Evolutionary conservation across 2,113 vertebrate genomes (phyloP).

Genomic region (Ptychochromis oligacanthus): DNA sequence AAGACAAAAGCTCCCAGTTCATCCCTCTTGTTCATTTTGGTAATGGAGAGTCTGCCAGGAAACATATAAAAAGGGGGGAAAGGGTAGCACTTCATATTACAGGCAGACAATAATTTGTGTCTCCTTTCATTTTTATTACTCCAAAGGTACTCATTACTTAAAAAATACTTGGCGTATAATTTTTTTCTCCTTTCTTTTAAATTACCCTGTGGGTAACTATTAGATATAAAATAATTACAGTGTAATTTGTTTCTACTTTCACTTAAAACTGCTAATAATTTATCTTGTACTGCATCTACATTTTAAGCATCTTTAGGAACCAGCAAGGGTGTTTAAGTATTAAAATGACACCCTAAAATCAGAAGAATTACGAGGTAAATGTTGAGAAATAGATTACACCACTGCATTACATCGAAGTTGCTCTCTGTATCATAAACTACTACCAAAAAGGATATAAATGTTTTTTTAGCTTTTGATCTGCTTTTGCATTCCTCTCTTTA

Average conservation of each 20-base stretch:
- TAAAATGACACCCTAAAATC: not conserved
- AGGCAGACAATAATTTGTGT: not conserved
- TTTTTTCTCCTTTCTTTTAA: too few relatives aligned
- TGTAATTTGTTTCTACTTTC: too few relatives aligned
- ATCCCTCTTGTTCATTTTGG: not conserved
- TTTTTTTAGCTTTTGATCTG: not conserved
- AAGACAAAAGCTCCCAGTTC: constrained; percentile 20
- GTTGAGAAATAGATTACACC: too few relatives aligned
- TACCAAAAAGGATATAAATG: not conserved
- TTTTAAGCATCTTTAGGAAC: not conserved
- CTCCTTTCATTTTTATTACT: not conserved
- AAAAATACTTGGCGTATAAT: too few relatives aligned
- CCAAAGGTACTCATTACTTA: not conserved
- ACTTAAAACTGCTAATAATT: too few relatives aligned
- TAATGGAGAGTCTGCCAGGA: not conserved
- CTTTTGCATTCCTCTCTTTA: not conserved
- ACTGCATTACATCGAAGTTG: not conserved
- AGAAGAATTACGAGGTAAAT: not conserved
- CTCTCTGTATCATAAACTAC: not conserved
- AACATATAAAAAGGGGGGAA: not conserved
- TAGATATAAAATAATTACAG: too few relatives aligned
- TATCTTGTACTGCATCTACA: not conserved
- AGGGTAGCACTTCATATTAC: not conserved
- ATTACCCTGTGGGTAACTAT: too few relatives aligned
- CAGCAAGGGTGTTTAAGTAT: not conserved